These are phyloP conservation scores for Ypsolopha scabrella DNA, from an alignment of 2,888 invertebrate genomes.

Conservation along the genomic window DNA sequence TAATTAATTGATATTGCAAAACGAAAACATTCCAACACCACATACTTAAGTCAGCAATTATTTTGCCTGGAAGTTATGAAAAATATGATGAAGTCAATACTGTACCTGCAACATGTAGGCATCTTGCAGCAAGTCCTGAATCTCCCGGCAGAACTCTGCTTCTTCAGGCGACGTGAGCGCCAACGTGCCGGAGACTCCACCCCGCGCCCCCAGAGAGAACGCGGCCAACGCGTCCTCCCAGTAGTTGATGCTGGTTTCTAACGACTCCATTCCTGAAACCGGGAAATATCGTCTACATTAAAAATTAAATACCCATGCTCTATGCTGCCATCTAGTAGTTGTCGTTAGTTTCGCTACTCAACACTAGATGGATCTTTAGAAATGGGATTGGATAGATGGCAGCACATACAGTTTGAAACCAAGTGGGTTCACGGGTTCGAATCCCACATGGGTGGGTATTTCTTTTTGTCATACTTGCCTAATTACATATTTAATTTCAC, in stretches of 20 bases:
- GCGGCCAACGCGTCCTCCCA: constrained; percentile 95
- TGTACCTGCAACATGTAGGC: constrained; percentile 78
- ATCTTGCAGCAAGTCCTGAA: constrained; percentile 84
- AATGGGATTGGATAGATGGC: background rate
- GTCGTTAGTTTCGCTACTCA: background rate
- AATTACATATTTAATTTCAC: no score
- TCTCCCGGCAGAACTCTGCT: constrained; percentile 85
- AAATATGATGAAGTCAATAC: background rate
- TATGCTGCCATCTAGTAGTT: background rate
- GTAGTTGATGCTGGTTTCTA: constrained; percentile 91
- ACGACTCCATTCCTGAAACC: constrained; percentile 86
- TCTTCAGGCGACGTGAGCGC: constrained; percentile 86
- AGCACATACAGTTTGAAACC: no score
- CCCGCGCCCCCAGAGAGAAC: constrained; percentile 75
- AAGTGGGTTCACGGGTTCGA: no score
- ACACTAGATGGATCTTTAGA: background rate
- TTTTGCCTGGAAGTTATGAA: no score
- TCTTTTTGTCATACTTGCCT: no score
- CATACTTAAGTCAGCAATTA: no score
- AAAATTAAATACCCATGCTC: background rate
- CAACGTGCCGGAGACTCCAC: constrained; percentile 64
- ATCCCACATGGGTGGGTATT: no score
- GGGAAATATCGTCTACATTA: background rate
- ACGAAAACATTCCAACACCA: no score
- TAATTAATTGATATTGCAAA: no score